phyloP scores from a whole-genome alignment of 1,140 invertebrate genomes.

The Vollenhovia emeryi region DNA sequence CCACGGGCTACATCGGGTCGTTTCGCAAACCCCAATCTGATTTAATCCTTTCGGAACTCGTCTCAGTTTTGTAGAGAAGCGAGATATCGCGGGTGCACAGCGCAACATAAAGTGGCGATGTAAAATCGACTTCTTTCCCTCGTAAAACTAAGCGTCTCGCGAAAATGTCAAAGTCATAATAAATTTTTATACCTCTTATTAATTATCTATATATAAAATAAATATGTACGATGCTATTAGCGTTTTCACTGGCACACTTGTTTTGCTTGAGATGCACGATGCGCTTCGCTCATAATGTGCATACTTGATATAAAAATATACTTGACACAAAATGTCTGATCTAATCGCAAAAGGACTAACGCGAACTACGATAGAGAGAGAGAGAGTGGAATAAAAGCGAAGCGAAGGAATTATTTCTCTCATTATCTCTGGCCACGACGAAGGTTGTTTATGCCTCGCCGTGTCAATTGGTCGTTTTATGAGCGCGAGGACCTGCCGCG shows the following conservation, averaged over 20 bases:
- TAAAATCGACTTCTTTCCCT: neutral
- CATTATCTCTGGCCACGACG: constrained; percentile 27
- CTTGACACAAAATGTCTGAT: neutral
- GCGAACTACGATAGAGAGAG: neutral
- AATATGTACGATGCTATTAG: neutral
- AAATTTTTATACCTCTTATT: neutral
- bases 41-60: constrained; percentile 33
- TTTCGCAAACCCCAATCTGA: neutral
- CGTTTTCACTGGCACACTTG: neutral
- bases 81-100: neutral
- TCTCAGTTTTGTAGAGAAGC: neutral
- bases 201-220: constrained; percentile 21
- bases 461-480: constrained; percentile 67
- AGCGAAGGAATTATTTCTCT: constrained; percentile 9
- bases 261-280: neutral
- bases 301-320: neutral
- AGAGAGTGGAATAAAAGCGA: neutral
- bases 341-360: neutral
- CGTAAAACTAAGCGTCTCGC: neutral
- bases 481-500: constrained; percentile 28
- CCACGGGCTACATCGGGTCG: constrained; percentile 3
- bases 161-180: neutral
- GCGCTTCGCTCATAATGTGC: too few relatives aligned
- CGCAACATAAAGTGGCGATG: neutral
- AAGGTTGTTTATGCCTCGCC: constrained; percentile 34